Evolutionary conservation across 2,797 vertebrate genomes (phyloP).

Genomic region (Spatula clypeata): DNA sequence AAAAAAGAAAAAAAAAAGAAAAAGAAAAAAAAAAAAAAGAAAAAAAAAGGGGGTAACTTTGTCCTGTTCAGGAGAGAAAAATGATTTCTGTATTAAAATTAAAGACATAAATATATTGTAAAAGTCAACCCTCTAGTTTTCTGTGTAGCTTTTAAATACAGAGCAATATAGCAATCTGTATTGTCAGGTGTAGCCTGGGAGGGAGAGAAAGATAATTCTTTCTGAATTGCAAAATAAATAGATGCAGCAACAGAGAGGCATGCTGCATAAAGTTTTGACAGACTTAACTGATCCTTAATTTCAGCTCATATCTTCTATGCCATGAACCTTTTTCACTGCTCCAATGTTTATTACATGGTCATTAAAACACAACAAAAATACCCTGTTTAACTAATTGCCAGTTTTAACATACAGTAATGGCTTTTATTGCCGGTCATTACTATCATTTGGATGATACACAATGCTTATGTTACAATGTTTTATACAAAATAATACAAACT

Average conservation of each 20-base stretch:
- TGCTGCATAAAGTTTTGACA: constrained; percentile 42
- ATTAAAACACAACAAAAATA: not conserved
- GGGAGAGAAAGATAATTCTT: not conserved
- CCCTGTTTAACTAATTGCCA: not conserved
- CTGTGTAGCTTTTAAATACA: not conserved
- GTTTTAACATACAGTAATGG: not conserved
- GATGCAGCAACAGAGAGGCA: not conserved
- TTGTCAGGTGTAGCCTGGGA: not conserved
- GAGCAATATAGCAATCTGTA: not conserved
- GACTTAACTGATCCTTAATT: constrained; percentile 59
- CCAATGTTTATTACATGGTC: not conserved
- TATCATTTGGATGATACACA: not conserved
- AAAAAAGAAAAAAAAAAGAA: not conserved
- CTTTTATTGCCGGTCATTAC: constrained; percentile 13
- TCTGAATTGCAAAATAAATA: constrained; percentile 48
- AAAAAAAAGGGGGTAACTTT: not conserved
- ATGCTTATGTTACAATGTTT: not conserved
- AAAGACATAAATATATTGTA: not conserved
- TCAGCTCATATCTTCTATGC: constrained; percentile 25
- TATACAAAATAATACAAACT: not conserved
- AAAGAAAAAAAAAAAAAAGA: not conserved
- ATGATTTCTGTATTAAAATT: not conserved
- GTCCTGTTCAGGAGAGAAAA: not conserved
- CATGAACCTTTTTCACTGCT: constrained; percentile 48
- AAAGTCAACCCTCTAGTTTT: constrained; percentile 18